A percentile compares a stretch with the other conserved stretches of the same genome.
Evolutionary conservation across 2,888 invertebrate genomes (phyloP).

Genomic region (Cheilosia vulpina): DNA sequence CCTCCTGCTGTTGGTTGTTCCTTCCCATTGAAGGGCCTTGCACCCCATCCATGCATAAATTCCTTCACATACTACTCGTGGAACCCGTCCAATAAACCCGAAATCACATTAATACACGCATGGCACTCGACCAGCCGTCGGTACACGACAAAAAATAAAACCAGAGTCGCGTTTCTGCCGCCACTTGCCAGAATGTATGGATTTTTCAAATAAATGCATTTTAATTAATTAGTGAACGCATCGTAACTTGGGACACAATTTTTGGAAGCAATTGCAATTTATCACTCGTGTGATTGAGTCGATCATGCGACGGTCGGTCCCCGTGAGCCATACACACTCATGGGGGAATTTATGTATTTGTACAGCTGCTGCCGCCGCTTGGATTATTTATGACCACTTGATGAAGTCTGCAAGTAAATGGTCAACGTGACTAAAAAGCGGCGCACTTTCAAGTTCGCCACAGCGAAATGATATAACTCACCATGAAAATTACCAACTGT

Average conservation of each 20-base stretch:
- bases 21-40: slow-evolving; percentile 45
- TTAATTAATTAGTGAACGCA: slow-evolving; percentile 74
- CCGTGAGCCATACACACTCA: background rate
- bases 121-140: slow-evolving; percentile 15
- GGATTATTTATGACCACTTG: slow-evolving; percentile 72
- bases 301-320: slow-evolving; percentile 54
- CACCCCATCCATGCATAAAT: slow-evolving; percentile 51
- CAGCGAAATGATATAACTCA: slow-evolving; percentile 52
- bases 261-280: slow-evolving; percentile 73
- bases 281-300: slow-evolving; percentile 70
- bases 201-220: slow-evolving; percentile 75
- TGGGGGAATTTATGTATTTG: slow-evolving; percentile 31
- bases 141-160: slow-evolving; percentile 11
- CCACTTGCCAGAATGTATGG: slow-evolving; percentile 65
- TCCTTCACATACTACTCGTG: slow-evolving; percentile 58
- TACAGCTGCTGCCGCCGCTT: slow-evolving; percentile 33
- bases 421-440: slow-evolving; percentile 60
- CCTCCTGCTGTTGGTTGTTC: background rate
- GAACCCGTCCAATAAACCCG: slow-evolving; percentile 71
- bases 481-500: slow-evolving; percentile 1
- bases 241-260: slow-evolving; percentile 72
- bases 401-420: slow-evolving; percentile 63
- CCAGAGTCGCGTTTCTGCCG: slow-evolving; percentile 45
- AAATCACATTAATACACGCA: slow-evolving; percentile 61
- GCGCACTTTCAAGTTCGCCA: slow-evolving; percentile 63